phyloP scores from a whole-genome alignment of 2,888 invertebrate genomes.

The Drosophila nr. perissopoda region DNA sequence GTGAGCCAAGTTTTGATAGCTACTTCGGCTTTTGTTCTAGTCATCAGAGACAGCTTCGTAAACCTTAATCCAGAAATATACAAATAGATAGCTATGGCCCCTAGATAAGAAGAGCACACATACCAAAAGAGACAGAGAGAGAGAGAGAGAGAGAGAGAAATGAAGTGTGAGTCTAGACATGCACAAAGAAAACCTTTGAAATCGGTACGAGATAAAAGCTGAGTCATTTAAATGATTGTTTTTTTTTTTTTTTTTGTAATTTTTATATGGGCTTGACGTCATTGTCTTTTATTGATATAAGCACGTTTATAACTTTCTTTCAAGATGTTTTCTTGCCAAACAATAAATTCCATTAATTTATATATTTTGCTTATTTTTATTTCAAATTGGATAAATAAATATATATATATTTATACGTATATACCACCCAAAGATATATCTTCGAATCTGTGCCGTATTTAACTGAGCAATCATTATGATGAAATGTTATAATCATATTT shows the following conservation, averaged over 20 bases:
- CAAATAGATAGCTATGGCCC: conserved; percentile 9
- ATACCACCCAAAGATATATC: neutral
- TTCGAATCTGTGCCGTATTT: neutral
- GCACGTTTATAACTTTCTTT: neutral
- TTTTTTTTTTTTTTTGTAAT: neutral
- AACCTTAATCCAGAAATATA: conserved; percentile 2
- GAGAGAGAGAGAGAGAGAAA: neutral
- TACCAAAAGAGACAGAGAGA: neutral
- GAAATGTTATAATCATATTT: conserved; percentile 1
- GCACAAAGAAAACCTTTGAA: neutral
- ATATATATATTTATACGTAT: neutral
- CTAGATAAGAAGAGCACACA: conserved; percentile 43
- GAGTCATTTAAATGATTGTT: neutral
- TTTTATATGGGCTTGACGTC: neutral
- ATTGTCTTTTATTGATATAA: neutral
- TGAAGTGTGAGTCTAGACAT: neutral
- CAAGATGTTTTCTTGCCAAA: neutral
- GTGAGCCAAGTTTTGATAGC: conserved; percentile 17
- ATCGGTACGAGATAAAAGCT: neutral
- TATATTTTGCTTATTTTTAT: neutral
- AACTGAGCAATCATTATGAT: neutral
- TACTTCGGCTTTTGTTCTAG: conserved; percentile 18
- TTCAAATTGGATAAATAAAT: neutral
- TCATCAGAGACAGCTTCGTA: conserved; percentile 15
- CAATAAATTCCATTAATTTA: neutral